Evolutionary conservation across 2,113 vertebrate species (phyloP).

Genomic region (Galbula dea): DNA sequence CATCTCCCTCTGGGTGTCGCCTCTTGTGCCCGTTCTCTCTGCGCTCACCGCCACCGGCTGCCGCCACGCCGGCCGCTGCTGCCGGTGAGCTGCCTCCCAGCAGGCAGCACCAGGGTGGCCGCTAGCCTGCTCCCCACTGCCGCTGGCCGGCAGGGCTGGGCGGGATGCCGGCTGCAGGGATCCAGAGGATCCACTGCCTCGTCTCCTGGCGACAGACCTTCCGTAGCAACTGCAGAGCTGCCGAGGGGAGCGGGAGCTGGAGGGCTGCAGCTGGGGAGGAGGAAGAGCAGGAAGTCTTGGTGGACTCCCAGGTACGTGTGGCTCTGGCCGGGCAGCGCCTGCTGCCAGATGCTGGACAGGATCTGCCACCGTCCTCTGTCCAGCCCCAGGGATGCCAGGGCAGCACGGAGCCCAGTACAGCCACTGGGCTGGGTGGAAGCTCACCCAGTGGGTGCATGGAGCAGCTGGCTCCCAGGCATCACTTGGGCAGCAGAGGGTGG

Average conservation of each 20-base stretch:
- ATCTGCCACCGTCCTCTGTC: not conserved
- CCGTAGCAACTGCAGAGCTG: conserved; percentile 24
- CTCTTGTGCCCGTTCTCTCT: not conserved
- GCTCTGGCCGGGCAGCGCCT: not conserved
- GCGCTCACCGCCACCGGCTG: not conserved
- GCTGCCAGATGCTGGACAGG: not conserved
- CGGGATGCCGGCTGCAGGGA: not conserved
- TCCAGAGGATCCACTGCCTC: not conserved
- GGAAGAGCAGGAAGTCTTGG: not conserved
- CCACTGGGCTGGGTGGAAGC: not conserved
- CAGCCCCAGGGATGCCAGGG: not conserved
- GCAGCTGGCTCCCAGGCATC: rapidly evolving
- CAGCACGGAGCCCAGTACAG: not conserved
- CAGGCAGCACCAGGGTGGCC: not conserved
- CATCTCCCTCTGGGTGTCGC: not conserved
- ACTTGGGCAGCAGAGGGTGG: rapidly evolving
- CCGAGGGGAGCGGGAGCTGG: not conserved
- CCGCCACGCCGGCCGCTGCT: not conserved
- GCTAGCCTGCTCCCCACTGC: not conserved
- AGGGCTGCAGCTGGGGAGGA: not conserved
- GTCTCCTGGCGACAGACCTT: conserved; percentile 40
- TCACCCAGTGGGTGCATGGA: rapidly evolving
- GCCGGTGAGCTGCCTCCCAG: not conserved
- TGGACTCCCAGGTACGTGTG: not conserved
- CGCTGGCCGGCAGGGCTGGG: not conserved